phyloP scores from a whole-genome alignment of 37 sponge, comb jelly and placozoan species.

The Petrosia ficiformis region DNA sequence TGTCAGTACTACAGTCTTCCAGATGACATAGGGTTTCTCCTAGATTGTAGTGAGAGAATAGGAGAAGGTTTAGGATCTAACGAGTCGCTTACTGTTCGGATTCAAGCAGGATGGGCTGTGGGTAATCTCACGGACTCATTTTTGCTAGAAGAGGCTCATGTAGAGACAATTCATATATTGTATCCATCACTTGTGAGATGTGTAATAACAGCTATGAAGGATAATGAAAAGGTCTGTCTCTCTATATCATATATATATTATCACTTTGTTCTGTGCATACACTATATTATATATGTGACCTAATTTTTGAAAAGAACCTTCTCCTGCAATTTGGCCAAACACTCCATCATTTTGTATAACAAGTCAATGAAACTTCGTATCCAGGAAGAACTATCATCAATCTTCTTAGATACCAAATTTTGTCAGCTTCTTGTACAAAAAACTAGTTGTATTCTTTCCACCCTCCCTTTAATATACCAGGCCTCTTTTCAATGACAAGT shows the following conservation, averaged over 20 bases:
- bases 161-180: neutral
- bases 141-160: neutral
- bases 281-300: too few relatives aligned
- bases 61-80: constrained; percentile 13
- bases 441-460: too few relatives aligned
- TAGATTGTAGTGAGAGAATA: constrained; percentile 24
- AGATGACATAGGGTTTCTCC: constrained; percentile 34
- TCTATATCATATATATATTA: neutral
- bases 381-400: too few relatives aligned
- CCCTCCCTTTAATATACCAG: too few relatives aligned
- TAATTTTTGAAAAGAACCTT: too few relatives aligned
- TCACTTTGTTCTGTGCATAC: too few relatives aligned
- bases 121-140: constrained; percentile 51
- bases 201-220: constrained; percentile 5
- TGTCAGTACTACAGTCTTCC: constrained; percentile 14
- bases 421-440: too few relatives aligned
- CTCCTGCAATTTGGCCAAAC: too few relatives aligned
- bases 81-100: constrained; percentile 8
- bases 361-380: too few relatives aligned
- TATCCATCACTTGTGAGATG: constrained; percentile 9
- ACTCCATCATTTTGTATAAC: too few relatives aligned
- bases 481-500: too few relatives aligned
- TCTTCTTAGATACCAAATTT: too few relatives aligned
- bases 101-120: constrained; percentile 61
- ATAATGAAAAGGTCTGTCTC: constrained; percentile 35